Evolutionary conservation across 2,113 vertebrate species (phyloP).

Genomic region (Gobiocypris rarus): DNA sequence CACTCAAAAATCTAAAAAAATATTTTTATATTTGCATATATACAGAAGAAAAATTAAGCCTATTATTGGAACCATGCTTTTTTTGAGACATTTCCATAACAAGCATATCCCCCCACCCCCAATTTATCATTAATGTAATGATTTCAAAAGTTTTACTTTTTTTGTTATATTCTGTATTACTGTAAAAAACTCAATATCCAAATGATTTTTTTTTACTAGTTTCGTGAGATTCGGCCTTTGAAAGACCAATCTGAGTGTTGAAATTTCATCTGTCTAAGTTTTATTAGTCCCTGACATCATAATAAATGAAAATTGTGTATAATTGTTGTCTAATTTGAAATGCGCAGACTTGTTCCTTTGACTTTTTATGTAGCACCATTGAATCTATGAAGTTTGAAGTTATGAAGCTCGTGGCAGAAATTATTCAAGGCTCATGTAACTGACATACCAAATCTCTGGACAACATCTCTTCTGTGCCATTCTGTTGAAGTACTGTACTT

Average conservation of each 20-base stretch:
- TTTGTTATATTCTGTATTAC: no score
- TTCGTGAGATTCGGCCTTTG: slow-evolving; percentile 3
- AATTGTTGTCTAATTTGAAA: slow-evolving; percentile 43
- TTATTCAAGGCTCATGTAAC: slow-evolving; percentile 43
- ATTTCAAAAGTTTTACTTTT: no score
- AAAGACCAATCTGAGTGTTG: not conserved
- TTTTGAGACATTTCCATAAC: not conserved
- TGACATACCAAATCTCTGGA: slow-evolving; percentile 33
- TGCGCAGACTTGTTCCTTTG: slow-evolving; percentile 12
- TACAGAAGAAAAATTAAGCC: not conserved
- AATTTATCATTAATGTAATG: not conserved
- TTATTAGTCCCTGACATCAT: slow-evolving; percentile 22
- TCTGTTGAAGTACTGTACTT: slow-evolving; percentile 40
- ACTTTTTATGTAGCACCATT: slow-evolving; percentile 38
- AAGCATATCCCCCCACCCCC: not conserved
- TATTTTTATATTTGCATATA: not conserved
- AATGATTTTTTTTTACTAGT: not conserved
- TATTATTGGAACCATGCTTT: not conserved
- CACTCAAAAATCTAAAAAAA: not conserved
- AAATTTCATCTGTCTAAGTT: not conserved
- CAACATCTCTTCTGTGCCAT: slow-evolving; percentile 35
- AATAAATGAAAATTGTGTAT: slow-evolving; percentile 27
- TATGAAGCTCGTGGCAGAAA: slow-evolving; percentile 39
- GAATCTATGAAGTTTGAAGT: slow-evolving; percentile 32
- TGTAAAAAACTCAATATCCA: no score